Base-by-base conservation (phyloP, 2,888 invertebrate genomes). In the Lymantria dispar region DNA sequence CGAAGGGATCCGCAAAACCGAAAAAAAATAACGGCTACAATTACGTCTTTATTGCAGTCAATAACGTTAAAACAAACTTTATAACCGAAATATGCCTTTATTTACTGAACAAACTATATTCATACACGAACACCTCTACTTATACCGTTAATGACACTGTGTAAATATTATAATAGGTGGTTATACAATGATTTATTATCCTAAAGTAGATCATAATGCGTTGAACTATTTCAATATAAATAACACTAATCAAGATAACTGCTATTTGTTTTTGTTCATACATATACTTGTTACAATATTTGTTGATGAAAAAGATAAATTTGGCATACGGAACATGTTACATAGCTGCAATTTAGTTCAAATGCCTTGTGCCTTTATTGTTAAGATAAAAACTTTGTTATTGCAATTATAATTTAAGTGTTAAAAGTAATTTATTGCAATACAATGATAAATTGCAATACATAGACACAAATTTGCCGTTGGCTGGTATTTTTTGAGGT, bases 91-190 rank as follows among this genome's bases (percentile, higher is more conserved):
- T 22, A 22, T 22, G 22, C 22, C 22, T 22, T 22, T 22, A 22
- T 22, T 22, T 22, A 22, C 22, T 22, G 3, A 22, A 22, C 22
- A 22, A 22, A 22, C 3, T 33, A 33, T 8, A 33, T 10, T 30
- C 37, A 29, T 14, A 38, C 44, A 30, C 14, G 37, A 38, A 45
- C 63, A 58, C 50, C 58, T 45, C 50, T 67, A 58, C 37, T 39
- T 42, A 42, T 29, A 29, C 29, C n/a, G 22, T 56, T 65, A 73
- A 68, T 69, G 65, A 66, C 62, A 55, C 58, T 67, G 60, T 63
- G 69, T 75, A 68, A 70, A 71, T 71, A 72, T 65, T 64, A 64
- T 72, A 73, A 74, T 72, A 68, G 62, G 49, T 59, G 64, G 61
- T 57, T 64, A 52, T 52, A 49, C 33, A 53, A 56, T 69, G 74